Percentiles rank a stretch among this genome's conserved stretches.
phyloP scores from a whole-genome alignment of 1,140 invertebrate genomes.

The Batillaria attramentaria region DNA sequence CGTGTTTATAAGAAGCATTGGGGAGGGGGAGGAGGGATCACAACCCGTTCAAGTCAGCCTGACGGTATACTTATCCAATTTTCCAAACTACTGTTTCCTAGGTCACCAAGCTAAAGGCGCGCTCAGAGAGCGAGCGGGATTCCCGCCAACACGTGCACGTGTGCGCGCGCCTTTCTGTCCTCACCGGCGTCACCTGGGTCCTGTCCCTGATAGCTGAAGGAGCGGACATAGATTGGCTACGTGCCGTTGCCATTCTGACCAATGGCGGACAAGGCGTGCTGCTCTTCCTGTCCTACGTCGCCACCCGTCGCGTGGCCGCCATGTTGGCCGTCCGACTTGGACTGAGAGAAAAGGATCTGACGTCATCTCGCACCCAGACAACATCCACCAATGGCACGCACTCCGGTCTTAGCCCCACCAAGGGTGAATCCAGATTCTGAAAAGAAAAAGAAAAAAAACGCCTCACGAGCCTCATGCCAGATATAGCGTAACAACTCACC shows the following conservation, averaged over 20 bases:
- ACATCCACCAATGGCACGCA: too few species aligned
- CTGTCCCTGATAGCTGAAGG: conserved; percentile 73
- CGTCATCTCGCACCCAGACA: too few species aligned
- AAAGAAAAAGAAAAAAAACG: too few species aligned
- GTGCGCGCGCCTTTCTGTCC: conserved; percentile 37
- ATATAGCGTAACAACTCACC: too few species aligned
- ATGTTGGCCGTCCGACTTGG: background rate
- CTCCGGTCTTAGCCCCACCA: too few species aligned
- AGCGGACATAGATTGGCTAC: conserved; percentile 70
- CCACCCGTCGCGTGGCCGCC: conserved; percentile 28
- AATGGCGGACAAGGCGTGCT: conserved; percentile 77
- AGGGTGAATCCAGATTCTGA: too few species aligned
- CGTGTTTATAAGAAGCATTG: too few species aligned
- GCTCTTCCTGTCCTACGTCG: conserved; percentile 76
- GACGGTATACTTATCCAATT: too few species aligned
- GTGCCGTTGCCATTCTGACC: conserved; percentile 75
- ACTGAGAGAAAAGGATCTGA: too few species aligned
- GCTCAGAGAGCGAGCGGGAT: background rate
- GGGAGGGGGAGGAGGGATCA: too few species aligned
- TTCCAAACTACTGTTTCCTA: too few species aligned
- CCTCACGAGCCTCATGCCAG: too few species aligned
- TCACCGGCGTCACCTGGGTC: conserved; percentile 76
- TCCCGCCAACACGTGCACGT: conserved; percentile 25
- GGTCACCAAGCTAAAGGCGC: background rate
- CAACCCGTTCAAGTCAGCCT: background rate